Percentiles rank a stretch among this genome's conserved stretches.
These are phyloP conservation scores for Aporophyla nigra DNA, from an alignment of 2,888 invertebrate species.

Conservation along the genomic window DNA sequence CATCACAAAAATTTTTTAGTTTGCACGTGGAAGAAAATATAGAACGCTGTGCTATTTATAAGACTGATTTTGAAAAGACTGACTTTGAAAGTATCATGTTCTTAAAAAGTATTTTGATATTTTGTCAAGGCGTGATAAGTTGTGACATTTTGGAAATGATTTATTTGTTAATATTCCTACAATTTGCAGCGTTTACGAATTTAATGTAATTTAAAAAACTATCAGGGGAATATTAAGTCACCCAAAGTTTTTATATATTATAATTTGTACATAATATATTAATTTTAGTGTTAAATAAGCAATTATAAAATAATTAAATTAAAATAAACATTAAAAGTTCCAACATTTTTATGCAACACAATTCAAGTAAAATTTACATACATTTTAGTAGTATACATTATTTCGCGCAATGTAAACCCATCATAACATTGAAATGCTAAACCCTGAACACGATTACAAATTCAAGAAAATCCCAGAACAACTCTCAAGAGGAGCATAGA, in stretches of 20 bases:
- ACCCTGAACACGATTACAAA: background rate
- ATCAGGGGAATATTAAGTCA: background rate
- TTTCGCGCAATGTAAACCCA: background rate
- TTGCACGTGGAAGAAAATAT: conserved; percentile 5
- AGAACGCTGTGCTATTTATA: background rate
- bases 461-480: background rate
- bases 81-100: background rate
- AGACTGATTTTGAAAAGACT: background rate
- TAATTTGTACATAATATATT: too few relatives aligned
- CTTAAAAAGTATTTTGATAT: background rate
- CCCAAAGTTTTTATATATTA: too few relatives aligned
- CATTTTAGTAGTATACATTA: too few relatives aligned
- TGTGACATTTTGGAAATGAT: background rate
- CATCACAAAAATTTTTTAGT: background rate
- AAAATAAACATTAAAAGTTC: too few relatives aligned
- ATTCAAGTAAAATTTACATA: too few relatives aligned
- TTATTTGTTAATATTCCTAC: background rate
- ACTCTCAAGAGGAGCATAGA: background rate
- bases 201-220: background rate
- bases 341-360: too few relatives aligned
- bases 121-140: background rate
- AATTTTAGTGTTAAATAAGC: background rate
- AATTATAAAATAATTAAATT: too few relatives aligned
- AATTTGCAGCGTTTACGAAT: background rate
- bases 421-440: conserved; percentile 13